A percentile compares a stretch with the other conserved stretches of the same genome.
Evolutionary conservation across 2,113 vertebrate species (phyloP).

Genomic region (Plestiodon gilberti): DNA sequence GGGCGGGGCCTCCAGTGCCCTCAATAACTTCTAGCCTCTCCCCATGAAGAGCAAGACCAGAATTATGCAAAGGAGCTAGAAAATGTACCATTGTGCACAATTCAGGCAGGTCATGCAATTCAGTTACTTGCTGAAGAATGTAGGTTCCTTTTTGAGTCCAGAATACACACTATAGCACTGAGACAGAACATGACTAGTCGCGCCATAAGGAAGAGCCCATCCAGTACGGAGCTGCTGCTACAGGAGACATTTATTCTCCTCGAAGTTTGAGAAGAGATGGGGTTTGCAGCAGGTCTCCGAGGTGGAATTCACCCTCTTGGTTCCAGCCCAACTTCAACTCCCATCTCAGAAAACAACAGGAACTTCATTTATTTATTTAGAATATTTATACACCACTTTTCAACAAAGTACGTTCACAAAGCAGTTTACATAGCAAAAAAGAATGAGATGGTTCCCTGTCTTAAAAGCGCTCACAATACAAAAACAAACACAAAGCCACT

Average conservation of each 20-base stretch:
- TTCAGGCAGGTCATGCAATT: neutral
- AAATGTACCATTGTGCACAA: neutral
- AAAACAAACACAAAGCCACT: too few species aligned
- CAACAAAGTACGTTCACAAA: too few species aligned
- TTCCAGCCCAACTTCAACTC: neutral
- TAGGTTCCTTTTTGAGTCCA: neutral
- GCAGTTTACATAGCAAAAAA: too few species aligned
- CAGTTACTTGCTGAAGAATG: neutral
- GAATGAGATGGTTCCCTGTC: too few species aligned
- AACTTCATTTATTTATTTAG: too few species aligned
- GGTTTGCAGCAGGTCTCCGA: neutral
- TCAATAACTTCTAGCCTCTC: too few species aligned
- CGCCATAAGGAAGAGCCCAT: neutral
- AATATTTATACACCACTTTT: too few species aligned
- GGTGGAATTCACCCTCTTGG: too few species aligned
- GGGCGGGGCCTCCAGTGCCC: neutral
- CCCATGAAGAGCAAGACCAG: too few species aligned
- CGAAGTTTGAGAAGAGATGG: too few species aligned
- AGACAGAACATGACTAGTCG: neutral
- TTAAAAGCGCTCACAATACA: too few species aligned
- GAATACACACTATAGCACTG: neutral
- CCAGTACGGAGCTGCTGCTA: neutral
- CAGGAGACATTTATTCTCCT: neutral
- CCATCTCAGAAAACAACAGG: neutral
- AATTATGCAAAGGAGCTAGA: too few species aligned